Evolutionary conservation across 2,797 vertebrate genomes (phyloP).

Genomic region (Chanos chanos): DNA sequence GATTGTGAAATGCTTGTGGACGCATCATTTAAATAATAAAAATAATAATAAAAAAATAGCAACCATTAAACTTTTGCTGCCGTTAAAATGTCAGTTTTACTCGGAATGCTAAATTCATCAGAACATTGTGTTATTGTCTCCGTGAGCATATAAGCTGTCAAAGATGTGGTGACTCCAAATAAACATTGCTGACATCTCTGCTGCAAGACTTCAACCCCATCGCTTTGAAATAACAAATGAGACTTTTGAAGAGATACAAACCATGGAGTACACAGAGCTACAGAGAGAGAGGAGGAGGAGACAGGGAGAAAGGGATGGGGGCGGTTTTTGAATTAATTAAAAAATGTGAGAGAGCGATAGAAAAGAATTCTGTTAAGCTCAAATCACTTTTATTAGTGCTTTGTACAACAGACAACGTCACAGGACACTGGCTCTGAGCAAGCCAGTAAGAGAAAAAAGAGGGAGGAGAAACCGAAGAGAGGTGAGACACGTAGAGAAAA

Average conservation of each 20-base stretch:
- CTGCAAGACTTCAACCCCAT: slow-evolving; percentile 13
- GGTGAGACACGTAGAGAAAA: neutral
- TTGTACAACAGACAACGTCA: too few species aligned
- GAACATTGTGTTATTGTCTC: slow-evolving; percentile 36
- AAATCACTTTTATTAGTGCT: too few species aligned
- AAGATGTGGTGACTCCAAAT: slow-evolving; percentile 47
- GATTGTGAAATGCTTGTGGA: slow-evolving; percentile 6
- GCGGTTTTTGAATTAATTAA: too few species aligned
- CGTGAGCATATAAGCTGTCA: slow-evolving; percentile 48
- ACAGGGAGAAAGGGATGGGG: neutral
- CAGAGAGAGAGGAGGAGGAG: neutral
- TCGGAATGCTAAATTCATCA: slow-evolving; percentile 28
- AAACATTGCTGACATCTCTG: slow-evolving; percentile 47
- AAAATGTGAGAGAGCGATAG: neutral
- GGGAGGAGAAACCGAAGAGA: neutral
- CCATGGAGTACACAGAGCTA: slow-evolving; percentile 1
- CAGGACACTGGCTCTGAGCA: neutral
- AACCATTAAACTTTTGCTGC: slow-evolving; percentile 24
- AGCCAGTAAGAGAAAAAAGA: neutral
- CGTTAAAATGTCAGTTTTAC: slow-evolving; percentile 36
- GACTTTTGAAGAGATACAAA: neutral
- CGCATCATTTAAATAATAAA: slow-evolving; percentile 31
- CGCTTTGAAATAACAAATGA: slow-evolving; percentile 32
- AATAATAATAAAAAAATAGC: too few species aligned
- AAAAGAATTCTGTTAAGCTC: neutral